Conservation (phyloP, 2,888 invertebrate genomes). For the Pseudanteris insignis region DNA sequence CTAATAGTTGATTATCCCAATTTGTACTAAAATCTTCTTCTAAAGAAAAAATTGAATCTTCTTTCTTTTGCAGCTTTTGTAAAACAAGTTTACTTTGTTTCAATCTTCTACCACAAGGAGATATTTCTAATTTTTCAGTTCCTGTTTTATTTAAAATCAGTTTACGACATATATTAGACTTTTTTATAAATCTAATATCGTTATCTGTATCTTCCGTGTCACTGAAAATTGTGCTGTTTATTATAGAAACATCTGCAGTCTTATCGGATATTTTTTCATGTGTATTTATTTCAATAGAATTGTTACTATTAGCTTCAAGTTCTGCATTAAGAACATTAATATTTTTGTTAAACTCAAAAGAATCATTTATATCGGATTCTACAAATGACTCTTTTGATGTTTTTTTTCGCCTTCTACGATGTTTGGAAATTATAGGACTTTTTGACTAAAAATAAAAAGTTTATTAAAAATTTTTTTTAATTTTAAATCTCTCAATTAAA, state of each 20-base stretch:
- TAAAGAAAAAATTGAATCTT: slow-evolving; percentile 30
- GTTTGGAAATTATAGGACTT: slow-evolving; percentile 27
- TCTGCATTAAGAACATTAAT: slow-evolving; percentile 13
- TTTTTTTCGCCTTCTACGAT: slow-evolving; percentile 6
- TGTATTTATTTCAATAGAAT: slow-evolving; percentile 1
- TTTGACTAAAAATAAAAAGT: slow-evolving; percentile 10
- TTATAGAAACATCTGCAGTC: background rate
- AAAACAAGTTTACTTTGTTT: slow-evolving; percentile 53
- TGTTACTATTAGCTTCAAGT: slow-evolving; percentile 31
- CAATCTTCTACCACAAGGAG: slow-evolving; percentile 48
- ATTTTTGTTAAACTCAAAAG: background rate
- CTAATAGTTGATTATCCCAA: slow-evolving; percentile 9
- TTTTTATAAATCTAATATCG: slow-evolving; percentile 4
- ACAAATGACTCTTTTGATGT: slow-evolving; percentile 1
- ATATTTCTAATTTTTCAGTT: slow-evolving; percentile 40
- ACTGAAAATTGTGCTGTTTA: background rate
- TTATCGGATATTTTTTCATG: background rate
- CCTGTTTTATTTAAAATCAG: slow-evolving; percentile 19
- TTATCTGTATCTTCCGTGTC: slow-evolving; percentile 2
- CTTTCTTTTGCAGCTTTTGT: slow-evolving; percentile 38
- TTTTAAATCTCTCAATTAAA: too few relatives aligned
- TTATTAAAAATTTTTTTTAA: background rate
- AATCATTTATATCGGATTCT: slow-evolving; percentile 7
- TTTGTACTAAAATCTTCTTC: slow-evolving; percentile 13
- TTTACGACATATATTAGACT: slow-evolving; percentile 17